Base-by-base conservation (phyloP, 1,140 invertebrate species). In the Nasonia giraulti region DNA sequence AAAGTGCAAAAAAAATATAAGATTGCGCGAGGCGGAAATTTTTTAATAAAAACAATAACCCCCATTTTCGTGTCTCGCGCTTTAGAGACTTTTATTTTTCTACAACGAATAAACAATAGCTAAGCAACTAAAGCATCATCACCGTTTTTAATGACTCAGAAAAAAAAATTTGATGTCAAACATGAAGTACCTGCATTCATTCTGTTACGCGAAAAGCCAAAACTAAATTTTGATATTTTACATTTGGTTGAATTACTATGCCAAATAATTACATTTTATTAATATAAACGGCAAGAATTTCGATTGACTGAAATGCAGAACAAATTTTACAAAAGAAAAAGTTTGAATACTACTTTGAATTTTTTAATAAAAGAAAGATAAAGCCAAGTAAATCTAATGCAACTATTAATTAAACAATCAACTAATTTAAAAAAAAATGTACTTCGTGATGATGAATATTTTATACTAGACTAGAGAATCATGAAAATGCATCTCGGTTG, bases 81-180 rank as follows among this genome's bases (percentile, higher is more conserved):
- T 23, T 62, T 68, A 80, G 50, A 83, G 85, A 77, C 85, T 80
- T 86, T 86, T 83, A 86, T 86, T 86, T 86, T 86, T 83, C 71
- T 83, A 86, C 85, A 86, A 86, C 85, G 85, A 86, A 86, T 80
- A 50, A 83, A 80, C 69, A 83, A 86, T 76, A 80, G 71, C 69
- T 83, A 83, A 80, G 55, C 47, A 80, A 83, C 50, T 37, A 11
- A 55, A 76, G 55, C 11, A 80, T 68, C 7, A 27, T 55, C 27
- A 80, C 23, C 74, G 27, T 73, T 71, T 80, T 83, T 55, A n/a
- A 37, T 66, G 33, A 20, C 37, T 37, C 5, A 73, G 14, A 71
- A 71, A 55, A n/a, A 27, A 83, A 44, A 74, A 77, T 71, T 76
- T 73, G 27, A 80, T 8, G 14, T 85, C 50, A 44, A 44, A 10